Base-by-base conservation (phyloP, 2,113 vertebrate genomes). In the Dipodomys stephensi region DNA sequence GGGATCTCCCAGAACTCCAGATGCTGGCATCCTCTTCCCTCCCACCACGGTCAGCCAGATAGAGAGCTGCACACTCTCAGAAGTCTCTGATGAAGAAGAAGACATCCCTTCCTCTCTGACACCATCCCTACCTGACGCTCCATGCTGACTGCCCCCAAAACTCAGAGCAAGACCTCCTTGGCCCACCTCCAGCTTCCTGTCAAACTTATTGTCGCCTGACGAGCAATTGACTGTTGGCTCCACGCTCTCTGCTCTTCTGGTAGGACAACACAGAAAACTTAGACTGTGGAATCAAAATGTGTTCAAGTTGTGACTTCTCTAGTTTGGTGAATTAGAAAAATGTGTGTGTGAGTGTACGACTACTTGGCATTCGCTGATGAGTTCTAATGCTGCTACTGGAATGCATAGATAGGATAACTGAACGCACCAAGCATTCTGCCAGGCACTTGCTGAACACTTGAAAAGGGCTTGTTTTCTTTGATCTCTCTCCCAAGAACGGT, bases 271-370 rank as follows among this genome's bases (percentile, higher is more conserved):
- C 80, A 80, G 60, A 64, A 20, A 68, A 23, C 1, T 10, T 7
- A 84, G 53, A 30, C 28, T 62, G 35, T 27, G n/a, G 15, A 69
- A 25, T 91, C 39, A 20, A 7, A 80, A 30, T 89, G 39, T 23
- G 7, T 64, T 93, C 77, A 87, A 57, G 81, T 15, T 49, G 8
- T 72, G 62, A 44, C 18, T 64, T 84, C 18, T 65, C 62, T n/a
- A 49, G 44, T 13, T 87, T 76, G 74, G 49, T 6, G 28, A 76
- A 83, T 80, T 94, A 78, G 35, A 25, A 84, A 93, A 92, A 12
- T 7, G 72, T 53, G 44, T 28, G 32, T 25, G 12, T 7, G 72
- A 44, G 44, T 28, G 32, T 25, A 80, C 12, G 5, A 30, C 74
- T 86, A 67, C 67, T 89, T 49, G 62, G 85, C 30, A 60, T 87